A percentile compares a stretch with the other conserved stretches of the same genome.
Evolutionary conservation across 1,140 invertebrate genomes (phyloP).

Genomic region (Apocrypta bakeri): DNA sequence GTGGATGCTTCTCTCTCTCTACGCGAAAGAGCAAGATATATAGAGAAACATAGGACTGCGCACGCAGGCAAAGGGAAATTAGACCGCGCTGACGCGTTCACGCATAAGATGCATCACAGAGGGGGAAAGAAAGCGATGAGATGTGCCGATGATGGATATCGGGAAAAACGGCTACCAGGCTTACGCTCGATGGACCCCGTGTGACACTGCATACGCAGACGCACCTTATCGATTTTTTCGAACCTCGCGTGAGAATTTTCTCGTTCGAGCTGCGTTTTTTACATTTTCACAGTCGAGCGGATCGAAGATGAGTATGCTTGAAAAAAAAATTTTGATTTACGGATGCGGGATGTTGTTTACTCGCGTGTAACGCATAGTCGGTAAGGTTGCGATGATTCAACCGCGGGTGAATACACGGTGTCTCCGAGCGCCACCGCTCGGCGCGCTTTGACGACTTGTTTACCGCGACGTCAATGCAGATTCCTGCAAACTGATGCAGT

Average conservation of each 20-base stretch:
- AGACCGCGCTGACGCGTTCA: constrained; percentile 68
- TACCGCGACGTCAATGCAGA: constrained; percentile 12
- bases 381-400: constrained; percentile 28
- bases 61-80: constrained; percentile 68
- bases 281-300: background rate
- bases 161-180: background rate
- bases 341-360: no score
- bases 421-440: background rate
- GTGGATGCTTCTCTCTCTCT: background rate
- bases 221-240: constrained; percentile 37
- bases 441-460: background rate
- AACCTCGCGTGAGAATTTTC: constrained; percentile 10
- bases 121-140: constrained; percentile 56
- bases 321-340: background rate
- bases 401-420: no score
- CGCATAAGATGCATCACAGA: constrained; percentile 60
- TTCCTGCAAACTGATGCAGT: constrained; percentile 40
- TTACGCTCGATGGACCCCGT: constrained; percentile 23
- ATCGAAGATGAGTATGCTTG: no score
- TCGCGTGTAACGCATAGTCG: no score
- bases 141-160: background rate
- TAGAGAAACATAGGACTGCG: constrained; percentile 59
- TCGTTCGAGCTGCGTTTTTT: constrained; percentile 3
- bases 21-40: constrained; percentile 6
- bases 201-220: constrained; percentile 2